These are phyloP conservation scores for Heliornis fulica DNA, from an alignment of 2,113 vertebrate genomes.

Conservation along the genomic window DNA sequence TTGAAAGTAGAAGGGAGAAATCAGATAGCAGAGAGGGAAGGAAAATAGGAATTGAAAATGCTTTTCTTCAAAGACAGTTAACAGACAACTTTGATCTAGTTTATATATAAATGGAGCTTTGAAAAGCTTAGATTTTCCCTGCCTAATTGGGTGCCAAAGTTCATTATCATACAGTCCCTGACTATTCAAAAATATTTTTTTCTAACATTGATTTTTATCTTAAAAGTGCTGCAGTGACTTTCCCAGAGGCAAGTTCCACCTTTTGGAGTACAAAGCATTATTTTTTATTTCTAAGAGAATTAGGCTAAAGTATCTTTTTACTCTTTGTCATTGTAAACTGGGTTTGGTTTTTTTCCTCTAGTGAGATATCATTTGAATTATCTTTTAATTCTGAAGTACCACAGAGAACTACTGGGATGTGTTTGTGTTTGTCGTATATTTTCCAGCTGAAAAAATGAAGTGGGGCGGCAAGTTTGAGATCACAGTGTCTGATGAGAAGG, in stretches of 20 bases:
- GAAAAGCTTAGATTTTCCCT: constrained; percentile 31
- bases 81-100: constrained; percentile 51
- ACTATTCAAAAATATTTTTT: neutral
- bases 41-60: neutral
- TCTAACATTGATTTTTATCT: constrained; percentile 32
- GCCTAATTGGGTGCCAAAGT: constrained; percentile 41
- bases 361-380: constrained; percentile 30
- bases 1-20: constrained; percentile 2
- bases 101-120: constrained; percentile 43
- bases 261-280: constrained; percentile 49
- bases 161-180: constrained; percentile 15
- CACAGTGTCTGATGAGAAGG: neutral
- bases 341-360: neutral
- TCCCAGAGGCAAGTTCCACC: constrained; percentile 57
- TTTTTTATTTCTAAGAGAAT: constrained; percentile 48
- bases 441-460: neutral
- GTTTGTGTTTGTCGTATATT: neutral
- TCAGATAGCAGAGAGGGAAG: neutral
- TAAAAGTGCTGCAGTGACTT: constrained; percentile 54
- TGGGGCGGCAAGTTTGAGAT: neutral
- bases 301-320: constrained; percentile 27
- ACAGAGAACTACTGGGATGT: neutral
- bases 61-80: constrained; percentile 38
- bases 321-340: constrained; percentile 16
- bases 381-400: constrained; percentile 61